Percentiles rank a stretch among this genome's conserved stretches.
Evolutionary conservation across 2,888 invertebrate species (phyloP).

Genomic region (Leptarthrus brevirostris): DNA sequence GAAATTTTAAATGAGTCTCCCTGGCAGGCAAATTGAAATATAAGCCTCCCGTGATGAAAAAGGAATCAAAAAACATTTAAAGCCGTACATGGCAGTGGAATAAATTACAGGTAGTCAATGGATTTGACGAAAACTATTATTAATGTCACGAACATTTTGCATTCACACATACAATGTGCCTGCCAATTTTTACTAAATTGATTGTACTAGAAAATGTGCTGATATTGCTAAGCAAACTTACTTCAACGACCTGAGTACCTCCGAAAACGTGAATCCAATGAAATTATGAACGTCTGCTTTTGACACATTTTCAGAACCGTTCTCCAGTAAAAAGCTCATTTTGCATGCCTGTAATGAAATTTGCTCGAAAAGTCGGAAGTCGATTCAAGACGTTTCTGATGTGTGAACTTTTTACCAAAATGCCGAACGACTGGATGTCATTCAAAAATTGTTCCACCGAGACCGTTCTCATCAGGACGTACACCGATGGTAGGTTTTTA

Average conservation of each 20-base stretch:
- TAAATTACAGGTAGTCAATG: too few relatives aligned
- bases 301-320: slow-evolving; percentile 46
- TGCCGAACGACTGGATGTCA: slow-evolving; percentile 44
- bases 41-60: too few relatives aligned
- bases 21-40: too few relatives aligned
- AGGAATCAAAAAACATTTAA: too few relatives aligned
- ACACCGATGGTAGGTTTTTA: slow-evolving; percentile 51
- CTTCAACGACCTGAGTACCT: slow-evolving; percentile 39
- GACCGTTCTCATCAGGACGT: slow-evolving; percentile 30
- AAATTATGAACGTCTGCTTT: slow-evolving; percentile 51
- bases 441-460: slow-evolving; percentile 34
- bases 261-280: slow-evolving; percentile 52
- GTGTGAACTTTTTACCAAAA: slow-evolving; percentile 21
- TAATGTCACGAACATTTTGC: too few relatives aligned
- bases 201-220: not conserved
- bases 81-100: too few relatives aligned
- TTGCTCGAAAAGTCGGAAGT: not conserved
- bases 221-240: slow-evolving; percentile 11
- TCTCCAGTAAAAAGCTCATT: slow-evolving; percentile 53
- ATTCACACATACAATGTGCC: too few relatives aligned
- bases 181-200: not conserved
- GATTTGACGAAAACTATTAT: too few relatives aligned
- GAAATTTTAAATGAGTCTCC: too few relatives aligned
- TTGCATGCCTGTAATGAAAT: slow-evolving; percentile 50
- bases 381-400: not conserved